Percentiles rank a stretch among this genome's conserved stretches.
phyloP scores from a whole-genome alignment of 2,888 invertebrate genomes.

The Julus scanicus region DNA sequence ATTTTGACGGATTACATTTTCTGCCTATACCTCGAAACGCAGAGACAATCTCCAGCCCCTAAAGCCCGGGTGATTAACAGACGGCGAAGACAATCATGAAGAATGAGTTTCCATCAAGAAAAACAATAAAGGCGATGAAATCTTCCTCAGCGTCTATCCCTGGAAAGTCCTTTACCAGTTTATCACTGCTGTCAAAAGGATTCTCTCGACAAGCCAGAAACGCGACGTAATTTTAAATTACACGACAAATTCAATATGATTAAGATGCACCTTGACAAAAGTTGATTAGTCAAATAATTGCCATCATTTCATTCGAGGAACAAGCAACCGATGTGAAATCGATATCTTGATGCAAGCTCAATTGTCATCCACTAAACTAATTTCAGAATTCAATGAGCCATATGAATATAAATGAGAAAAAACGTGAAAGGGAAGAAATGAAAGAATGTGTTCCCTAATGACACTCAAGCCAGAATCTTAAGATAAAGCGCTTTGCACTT shows the following conservation, averaged over 20 bases:
- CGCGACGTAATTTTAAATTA: constrained; percentile 5
- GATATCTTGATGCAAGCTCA: neutral
- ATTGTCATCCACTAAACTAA: neutral
- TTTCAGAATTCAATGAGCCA: neutral
- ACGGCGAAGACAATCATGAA: constrained; percentile 42
- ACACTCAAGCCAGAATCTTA: neutral
- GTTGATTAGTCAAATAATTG: constrained; percentile 36
- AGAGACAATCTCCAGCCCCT: neutral
- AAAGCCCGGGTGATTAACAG: constrained; percentile 31
- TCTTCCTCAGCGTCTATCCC: neutral
- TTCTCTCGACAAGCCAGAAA: neutral
- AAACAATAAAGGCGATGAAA: constrained; percentile 39
- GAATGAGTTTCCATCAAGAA: constrained; percentile 31
- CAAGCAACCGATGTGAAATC: neutral
- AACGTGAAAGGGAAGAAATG: neutral
- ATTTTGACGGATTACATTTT: constrained; percentile 39
- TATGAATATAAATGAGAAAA: neutral
- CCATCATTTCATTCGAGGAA: neutral
- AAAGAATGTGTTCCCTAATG: neutral
- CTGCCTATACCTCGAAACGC: neutral
- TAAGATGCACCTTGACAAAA: constrained; percentile 39
- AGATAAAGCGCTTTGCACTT: neutral
- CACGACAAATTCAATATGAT: constrained; percentile 39
- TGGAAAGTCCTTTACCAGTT: constrained; percentile 32
- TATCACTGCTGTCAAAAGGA: constrained; percentile 11